Base-by-base conservation (phyloP, 2,113 vertebrate genomes). In the Anolis carolinensis region DNA sequence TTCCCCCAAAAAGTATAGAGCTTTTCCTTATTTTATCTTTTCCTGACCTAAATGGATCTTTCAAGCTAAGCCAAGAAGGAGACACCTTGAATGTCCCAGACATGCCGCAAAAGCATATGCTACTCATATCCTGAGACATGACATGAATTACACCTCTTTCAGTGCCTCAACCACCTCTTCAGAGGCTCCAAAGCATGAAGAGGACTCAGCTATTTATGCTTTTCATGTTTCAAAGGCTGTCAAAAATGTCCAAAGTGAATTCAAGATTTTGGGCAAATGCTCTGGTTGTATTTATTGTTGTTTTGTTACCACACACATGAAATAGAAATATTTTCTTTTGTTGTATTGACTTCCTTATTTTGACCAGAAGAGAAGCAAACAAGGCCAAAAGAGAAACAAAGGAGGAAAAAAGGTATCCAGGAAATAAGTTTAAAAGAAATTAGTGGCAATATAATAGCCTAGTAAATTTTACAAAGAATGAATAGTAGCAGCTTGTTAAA, bases 401-500 rank as follows among this genome's bases (percentile, higher is more conserved):
- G 55, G 55, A 18, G 55, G 55, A 59, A 59, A 74, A 32, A 74
- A 81, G 76, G 32, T 71, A 70, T 52, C 39, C 59, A 75, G 39
- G 44, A 81, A 18, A 75, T 71, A 81, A 67, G n/a, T 18, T 86
- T 30, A 81, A 81, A 73, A 74, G 39, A 72, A 75, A 85, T 85
- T 80, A 81, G 79, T 50, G 67, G 63, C 25, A 67, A 30, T 50
- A 48, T 67, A 81, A 75, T 65, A 86, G 71, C 59, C 59, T 36
- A 81, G 85, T 86, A 86, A 81, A 86, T 67, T 81, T 81, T 75
- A 81, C 75, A 55, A 25, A 67, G 85, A 86, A 86, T 86, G 79
- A 86, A 86, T 67, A 75, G 70, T 48, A 75, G 70, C 72, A 86
- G 79, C 70, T 86, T 86, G 85, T 86, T 86, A 81, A 86, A 86